A percentile compares a stretch with the other conserved stretches of the same genome.
These are phyloP conservation scores for Trachelus iudaicus DNA, from an alignment of 2,888 invertebrate species.

Conservation along the genomic window DNA sequence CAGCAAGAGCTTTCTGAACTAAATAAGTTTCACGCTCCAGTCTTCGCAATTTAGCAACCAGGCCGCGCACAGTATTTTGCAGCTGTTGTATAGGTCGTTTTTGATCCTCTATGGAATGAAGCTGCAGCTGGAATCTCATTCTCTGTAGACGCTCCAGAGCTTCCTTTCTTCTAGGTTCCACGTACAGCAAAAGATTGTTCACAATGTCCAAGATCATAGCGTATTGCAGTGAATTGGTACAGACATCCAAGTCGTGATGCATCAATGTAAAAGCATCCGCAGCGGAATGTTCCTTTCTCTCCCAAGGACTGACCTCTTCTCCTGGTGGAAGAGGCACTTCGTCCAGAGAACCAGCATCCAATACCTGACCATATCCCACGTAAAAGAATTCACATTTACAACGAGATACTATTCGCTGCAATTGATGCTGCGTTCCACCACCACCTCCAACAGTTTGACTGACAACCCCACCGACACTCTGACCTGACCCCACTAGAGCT, in stretches of 20 bases:
- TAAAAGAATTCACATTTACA: constrained; percentile 99
- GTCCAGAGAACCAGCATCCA: constrained; percentile 73
- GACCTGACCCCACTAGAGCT: constrained; percentile 91
- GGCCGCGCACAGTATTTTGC: constrained; percentile 78
- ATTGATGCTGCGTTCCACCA: constrained; percentile 71
- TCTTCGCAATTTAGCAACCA: constrained; percentile 84
- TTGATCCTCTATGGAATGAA: constrained; percentile 92
- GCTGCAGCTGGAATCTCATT: constrained; percentile 93
- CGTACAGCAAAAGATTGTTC: constrained; percentile 95
- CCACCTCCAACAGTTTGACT: constrained; percentile 89
- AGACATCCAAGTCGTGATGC: constrained; percentile 98
- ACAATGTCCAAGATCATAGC: constrained; percentile 98
- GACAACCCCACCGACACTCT: constrained; percentile 97
- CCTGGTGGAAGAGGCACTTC: constrained; percentile 79
- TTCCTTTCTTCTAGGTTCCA: constrained; percentile 94
- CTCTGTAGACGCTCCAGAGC: constrained; percentile 89
- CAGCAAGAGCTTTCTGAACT: constrained; percentile 82
- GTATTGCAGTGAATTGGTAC: constrained; percentile 94
- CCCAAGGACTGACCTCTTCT: constrained; percentile 81
- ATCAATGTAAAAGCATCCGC: constrained; percentile 97
- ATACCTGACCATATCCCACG: constrained; percentile 87
- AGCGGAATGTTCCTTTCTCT: constrained; percentile 81
- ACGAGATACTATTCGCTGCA: constrained; percentile 96
- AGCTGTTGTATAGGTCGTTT: constrained; percentile 90
- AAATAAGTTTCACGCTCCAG: constrained; percentile 91